A percentile compares a stretch with the other conserved stretches of the same genome.
phyloP scores from a whole-genome alignment of 2,888 invertebrate species.

The Fragum fragum region DNA sequence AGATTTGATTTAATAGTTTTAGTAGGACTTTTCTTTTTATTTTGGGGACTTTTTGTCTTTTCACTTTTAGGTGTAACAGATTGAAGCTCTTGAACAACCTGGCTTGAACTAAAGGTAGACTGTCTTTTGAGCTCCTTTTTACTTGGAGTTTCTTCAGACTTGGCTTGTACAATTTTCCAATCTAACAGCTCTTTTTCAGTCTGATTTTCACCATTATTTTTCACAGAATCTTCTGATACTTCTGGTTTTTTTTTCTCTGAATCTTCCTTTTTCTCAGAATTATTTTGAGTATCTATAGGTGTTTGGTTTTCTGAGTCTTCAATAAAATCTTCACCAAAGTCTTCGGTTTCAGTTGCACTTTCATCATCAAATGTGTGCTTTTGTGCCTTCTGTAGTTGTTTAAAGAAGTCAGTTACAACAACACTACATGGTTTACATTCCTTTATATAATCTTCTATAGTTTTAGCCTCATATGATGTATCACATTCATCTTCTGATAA shows the following conservation, averaged over 20 bases:
- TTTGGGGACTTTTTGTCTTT: conserved; percentile 21
- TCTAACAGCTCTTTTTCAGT: background rate
- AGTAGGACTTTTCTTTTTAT: conserved; percentile 1
- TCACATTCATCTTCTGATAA: conserved; percentile 8
- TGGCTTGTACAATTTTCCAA: background rate
- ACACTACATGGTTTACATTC: conserved; percentile 74
- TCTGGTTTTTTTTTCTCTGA: background rate
- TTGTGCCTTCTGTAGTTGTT: conserved; percentile 63
- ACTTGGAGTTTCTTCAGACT: background rate
- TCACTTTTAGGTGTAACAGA: background rate
- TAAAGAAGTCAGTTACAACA: conserved; percentile 78
- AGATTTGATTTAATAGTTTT: conserved; percentile 40
- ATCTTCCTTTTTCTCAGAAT: conserved; percentile 11
- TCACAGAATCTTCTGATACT: background rate
- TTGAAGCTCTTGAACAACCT: background rate
- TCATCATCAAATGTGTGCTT: conserved; percentile 15
- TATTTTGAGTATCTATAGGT: background rate
- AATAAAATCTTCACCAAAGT: conserved; percentile 5
- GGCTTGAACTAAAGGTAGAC: background rate
- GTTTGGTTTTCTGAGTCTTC: conserved; percentile 26
- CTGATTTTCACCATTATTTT: background rate
- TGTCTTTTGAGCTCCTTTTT: background rate
- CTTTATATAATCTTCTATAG: conserved; percentile 40
- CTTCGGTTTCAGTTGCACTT: conserved; percentile 33
- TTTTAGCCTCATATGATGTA: conserved; percentile 8